phyloP scores from a whole-genome alignment of 2,888 invertebrate genomes.

The Drymonia ruficornis region DNA sequence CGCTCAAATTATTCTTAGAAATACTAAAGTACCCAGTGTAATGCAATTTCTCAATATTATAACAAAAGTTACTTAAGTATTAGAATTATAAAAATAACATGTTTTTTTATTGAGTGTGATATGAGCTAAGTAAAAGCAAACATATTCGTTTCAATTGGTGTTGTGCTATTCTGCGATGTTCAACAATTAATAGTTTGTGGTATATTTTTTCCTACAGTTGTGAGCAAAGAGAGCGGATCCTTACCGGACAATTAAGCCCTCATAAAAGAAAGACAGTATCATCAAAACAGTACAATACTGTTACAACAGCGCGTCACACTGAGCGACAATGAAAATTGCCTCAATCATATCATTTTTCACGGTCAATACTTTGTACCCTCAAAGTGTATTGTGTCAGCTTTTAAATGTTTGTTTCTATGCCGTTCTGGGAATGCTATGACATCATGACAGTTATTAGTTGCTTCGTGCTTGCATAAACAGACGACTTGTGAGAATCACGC shows the following conservation, averaged over 20 bases:
- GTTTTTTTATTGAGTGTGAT: too few relatives aligned
- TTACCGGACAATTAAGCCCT: slow-evolving; percentile 39
- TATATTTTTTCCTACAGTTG: slow-evolving; percentile 12
- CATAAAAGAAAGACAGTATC: slow-evolving; percentile 32
- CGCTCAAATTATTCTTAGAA: too few relatives aligned
- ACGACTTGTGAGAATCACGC: background rate
- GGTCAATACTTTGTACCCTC: slow-evolving; percentile 33
- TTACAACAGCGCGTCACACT: slow-evolving; percentile 52
- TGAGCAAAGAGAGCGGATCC: slow-evolving; percentile 15
- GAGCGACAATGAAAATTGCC: slow-evolving; percentile 47
- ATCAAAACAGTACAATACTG: slow-evolving; percentile 43
- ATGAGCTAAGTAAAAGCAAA: too few relatives aligned
- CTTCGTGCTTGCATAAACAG: background rate
- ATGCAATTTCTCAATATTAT: too few relatives aligned
- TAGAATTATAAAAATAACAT: too few relatives aligned
- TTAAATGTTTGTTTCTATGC: slow-evolving; percentile 12
- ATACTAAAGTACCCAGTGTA: too few relatives aligned
- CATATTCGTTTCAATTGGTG: too few relatives aligned
- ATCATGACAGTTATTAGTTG: background rate
- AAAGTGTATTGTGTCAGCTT: slow-evolving; percentile 25
- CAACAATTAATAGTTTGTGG: slow-evolving; percentile 9
- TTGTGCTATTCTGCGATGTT: too few relatives aligned
- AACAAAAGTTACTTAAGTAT: too few relatives aligned
- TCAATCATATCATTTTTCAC: slow-evolving; percentile 43
- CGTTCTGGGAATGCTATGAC: background rate